Evolutionary conservation across 2,888 invertebrate species (phyloP).

Genomic region (Ethmia dodecea): DNA sequence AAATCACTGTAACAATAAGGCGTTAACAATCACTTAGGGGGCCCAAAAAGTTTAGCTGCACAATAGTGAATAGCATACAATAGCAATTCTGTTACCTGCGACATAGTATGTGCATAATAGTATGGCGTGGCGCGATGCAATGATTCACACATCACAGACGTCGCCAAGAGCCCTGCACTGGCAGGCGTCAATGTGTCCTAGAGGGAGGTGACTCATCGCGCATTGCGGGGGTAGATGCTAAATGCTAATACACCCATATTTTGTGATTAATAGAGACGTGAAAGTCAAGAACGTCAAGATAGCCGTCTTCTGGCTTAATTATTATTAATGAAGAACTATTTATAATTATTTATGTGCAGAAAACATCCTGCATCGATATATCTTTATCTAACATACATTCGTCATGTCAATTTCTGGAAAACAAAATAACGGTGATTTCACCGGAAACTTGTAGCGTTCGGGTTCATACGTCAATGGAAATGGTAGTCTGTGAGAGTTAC

Average conservation of each 20-base stretch:
- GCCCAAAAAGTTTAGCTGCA: conserved; percentile 64
- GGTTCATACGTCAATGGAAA: too few species aligned
- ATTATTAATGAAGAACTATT: conserved; percentile 34
- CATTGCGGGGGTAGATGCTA: conserved; percentile 29
- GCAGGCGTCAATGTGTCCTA: not conserved
- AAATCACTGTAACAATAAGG: conserved; percentile 55
- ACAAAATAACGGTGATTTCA: too few species aligned
- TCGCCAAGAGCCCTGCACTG: conserved; percentile 21
- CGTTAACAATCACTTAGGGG: conserved; percentile 62
- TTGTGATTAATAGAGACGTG: conserved; percentile 45
- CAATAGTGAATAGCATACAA: conserved; percentile 71
- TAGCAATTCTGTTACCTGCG: conserved; percentile 69
- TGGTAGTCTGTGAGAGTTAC: too few species aligned
- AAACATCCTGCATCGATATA: conserved; percentile 3
- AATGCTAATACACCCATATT: conserved; percentile 41
- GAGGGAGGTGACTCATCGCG: conserved; percentile 27
- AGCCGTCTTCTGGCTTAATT: conserved; percentile 33
- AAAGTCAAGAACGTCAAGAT: conserved; percentile 31
- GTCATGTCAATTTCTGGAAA: too few species aligned
- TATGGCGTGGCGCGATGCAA: conserved; percentile 36
- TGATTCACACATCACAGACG: conserved; percentile 34
- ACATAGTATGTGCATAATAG: conserved; percentile 70
- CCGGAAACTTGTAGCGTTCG: too few species aligned
- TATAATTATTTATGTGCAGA: conserved; percentile 25
- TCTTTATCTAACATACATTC: too few species aligned